A percentile compares a stretch with the other conserved stretches of the same genome.
Evolutionary conservation across 2,113 vertebrate species (phyloP).

Genomic region (Ia io): DNA sequence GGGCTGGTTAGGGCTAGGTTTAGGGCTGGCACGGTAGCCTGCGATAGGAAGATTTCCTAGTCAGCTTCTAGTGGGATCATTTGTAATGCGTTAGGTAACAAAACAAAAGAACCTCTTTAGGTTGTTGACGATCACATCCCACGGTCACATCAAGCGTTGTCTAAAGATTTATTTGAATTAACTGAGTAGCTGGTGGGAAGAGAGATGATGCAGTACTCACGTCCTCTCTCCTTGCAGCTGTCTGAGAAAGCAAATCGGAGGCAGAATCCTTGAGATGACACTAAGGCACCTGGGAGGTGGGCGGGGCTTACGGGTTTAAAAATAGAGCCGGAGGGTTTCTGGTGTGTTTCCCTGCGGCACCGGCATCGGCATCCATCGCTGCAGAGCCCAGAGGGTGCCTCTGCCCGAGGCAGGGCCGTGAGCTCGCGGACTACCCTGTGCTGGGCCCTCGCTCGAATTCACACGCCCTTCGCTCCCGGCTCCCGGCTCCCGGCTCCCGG

Average conservation of each 20-base stretch:
- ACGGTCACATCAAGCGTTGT: background rate
- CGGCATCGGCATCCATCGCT: accelerated
- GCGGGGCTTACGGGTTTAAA: background rate
- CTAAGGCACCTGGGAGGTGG: background rate
- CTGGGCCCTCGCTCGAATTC: background rate
- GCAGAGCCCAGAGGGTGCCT: background rate
- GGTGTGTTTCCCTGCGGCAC: background rate
- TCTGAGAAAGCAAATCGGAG: conserved; percentile 2
- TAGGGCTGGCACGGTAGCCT: background rate
- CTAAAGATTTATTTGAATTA: conserved; percentile 61
- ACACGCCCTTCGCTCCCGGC: background rate
- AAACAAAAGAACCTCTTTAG: conserved; percentile 45
- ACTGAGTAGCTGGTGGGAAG: conserved; percentile 40
- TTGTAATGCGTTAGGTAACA: conserved; percentile 35
- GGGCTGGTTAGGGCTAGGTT: background rate
- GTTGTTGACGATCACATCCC: conserved; percentile 31
- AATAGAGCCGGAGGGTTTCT: background rate
- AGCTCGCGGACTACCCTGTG: accelerated
- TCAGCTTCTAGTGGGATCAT: background rate
- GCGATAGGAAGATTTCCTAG: background rate
- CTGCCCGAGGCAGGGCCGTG: background rate
- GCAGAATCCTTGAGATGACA: background rate
- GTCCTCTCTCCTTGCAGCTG: background rate
- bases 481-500: too few species aligned
- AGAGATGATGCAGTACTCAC: background rate